phyloP scores from a whole-genome alignment of 2,888 invertebrate genomes.

The Carabus problematicus region DNA sequence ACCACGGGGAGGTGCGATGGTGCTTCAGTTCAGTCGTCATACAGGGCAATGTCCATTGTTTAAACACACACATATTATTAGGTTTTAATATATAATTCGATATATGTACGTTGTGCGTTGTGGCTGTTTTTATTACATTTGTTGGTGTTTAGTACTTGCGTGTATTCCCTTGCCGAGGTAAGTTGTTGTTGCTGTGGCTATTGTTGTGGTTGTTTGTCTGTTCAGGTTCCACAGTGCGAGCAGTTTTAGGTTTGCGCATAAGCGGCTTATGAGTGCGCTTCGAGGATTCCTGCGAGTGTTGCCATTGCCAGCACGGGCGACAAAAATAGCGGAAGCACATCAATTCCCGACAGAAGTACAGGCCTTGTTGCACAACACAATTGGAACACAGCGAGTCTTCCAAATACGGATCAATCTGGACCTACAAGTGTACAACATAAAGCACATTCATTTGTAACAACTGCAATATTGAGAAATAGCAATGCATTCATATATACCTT shows the following conservation, averaged over 20 bases:
- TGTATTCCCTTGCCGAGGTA: background rate
- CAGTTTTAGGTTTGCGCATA: constrained; percentile 76
- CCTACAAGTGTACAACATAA: constrained; percentile 60
- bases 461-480: no score
- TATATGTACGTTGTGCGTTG: background rate
- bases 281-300: constrained; percentile 72
- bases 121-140: background rate
- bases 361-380: constrained; percentile 91
- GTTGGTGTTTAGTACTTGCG: background rate
- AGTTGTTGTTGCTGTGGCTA: background rate
- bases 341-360: constrained; percentile 94
- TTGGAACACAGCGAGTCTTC: constrained; percentile 94
- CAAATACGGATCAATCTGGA: constrained; percentile 97
- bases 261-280: constrained; percentile 81
- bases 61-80: constrained; percentile 18
- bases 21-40: constrained; percentile 1
- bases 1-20: no score
- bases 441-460: no score
- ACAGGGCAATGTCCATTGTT: constrained; percentile 35
- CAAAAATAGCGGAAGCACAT: constrained; percentile 95
- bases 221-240: constrained; percentile 50
- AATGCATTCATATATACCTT: constrained; percentile 66
- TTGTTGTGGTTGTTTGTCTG: background rate
- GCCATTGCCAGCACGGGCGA: constrained; percentile 91
- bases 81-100: no score